Percentiles rank a stretch among this genome's conserved stretches.
phyloP scores from a whole-genome alignment of 2,797 vertebrate genomes.

The Pristis pectinata region DNA sequence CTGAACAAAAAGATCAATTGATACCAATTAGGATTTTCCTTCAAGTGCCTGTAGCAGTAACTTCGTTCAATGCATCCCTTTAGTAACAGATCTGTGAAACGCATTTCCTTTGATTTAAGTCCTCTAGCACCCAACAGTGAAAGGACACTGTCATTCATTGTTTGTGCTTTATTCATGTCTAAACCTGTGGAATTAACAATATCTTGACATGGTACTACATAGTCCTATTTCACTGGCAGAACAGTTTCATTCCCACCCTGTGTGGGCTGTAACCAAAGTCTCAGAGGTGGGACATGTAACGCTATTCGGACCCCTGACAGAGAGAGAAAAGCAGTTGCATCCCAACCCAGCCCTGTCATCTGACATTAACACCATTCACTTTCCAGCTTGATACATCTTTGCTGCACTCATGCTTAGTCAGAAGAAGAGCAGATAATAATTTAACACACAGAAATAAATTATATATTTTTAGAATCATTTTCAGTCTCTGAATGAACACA shows the following conservation, averaged over 20 bases:
- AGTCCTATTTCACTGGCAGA: background rate
- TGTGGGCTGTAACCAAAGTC: background rate
- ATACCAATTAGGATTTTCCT: background rate
- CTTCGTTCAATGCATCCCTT: background rate
- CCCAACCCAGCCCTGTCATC: background rate
- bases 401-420: background rate
- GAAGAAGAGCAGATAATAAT: background rate
- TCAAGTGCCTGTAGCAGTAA: background rate
- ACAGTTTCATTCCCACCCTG: background rate
- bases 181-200: background rate
- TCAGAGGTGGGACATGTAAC: background rate
- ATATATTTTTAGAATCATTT: background rate
- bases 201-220: background rate
- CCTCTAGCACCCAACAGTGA: background rate
- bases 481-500: background rate
- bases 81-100: background rate
- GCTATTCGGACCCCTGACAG: too few relatives aligned
- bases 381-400: background rate
- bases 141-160: background rate
- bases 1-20: constrained; percentile 21
- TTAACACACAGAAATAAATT: background rate
- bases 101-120: background rate
- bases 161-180: background rate
- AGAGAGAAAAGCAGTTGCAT: background rate
- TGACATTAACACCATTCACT: background rate